Evolutionary conservation across 2,113 vertebrate genomes (phyloP), one percentile per base, ranked within the genome.

Genomic region (Indri indri): DNA sequence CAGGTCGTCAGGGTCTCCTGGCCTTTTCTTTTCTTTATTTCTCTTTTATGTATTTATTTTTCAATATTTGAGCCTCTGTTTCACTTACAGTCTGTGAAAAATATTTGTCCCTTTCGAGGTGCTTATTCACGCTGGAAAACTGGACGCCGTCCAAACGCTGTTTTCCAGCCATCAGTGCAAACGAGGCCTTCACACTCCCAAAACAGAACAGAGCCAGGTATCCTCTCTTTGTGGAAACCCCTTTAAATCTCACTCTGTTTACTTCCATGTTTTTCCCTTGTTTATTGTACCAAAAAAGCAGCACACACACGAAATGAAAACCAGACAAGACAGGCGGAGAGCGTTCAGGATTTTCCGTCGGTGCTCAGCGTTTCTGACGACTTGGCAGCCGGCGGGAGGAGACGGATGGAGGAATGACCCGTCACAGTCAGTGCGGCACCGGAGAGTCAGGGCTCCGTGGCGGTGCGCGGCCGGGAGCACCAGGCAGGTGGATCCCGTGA

Each of bases 101-200:
- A 95, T 88, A 95, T 95, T 98, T 97, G 94, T 96, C 87, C 97
- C 98, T 97, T 97, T 97, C 34, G 86, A 97, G 96, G 97, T 96
- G 98, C 98, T 97, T 97, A 96, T 98, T 98, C 96, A 97, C 91
- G 98, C 98, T 95, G 82, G 95, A 97, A 96, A 98, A 13, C 96
- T 98, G 98, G 98, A 98, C 86, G 95, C 70, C 84, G 5, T 95
- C 98, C 98, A 98, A 95, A 96, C 73, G 92, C 97, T 96, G 91
- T 96, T 96, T 95, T 97, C 88, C 92, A 96, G 96, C 97, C 88
- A 96, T 97, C 96, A 84, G 88, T 42, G 30, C 97, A 94, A 95
- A 95, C 97, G 71, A 96, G 59, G 80, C 96, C 88, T 90, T 86
- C 95, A 68, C 89, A 18, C 84, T 93, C 80, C 97, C 94, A 90